Conservation (phyloP, 2,888 invertebrate genomes). For the Coelinius sp. region DNA sequence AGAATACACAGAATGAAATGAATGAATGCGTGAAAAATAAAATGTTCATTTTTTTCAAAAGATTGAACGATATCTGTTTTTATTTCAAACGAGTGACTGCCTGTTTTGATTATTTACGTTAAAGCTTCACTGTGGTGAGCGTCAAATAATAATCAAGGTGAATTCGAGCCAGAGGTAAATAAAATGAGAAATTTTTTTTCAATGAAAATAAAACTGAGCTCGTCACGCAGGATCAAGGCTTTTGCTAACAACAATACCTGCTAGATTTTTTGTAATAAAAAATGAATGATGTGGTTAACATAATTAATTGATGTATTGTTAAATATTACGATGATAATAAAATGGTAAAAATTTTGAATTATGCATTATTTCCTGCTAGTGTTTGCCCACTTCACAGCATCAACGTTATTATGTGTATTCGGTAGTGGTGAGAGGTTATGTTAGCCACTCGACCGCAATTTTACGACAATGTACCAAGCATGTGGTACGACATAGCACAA, state of each 20-base stretch:
- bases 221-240: constrained; percentile 15
- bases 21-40: neutral
- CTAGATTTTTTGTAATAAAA: constrained; percentile 3
- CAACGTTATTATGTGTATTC: neutral
- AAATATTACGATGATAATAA: neutral
- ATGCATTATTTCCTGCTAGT: neutral
- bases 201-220: neutral
- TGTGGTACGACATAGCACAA: neutral
- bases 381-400: neutral
- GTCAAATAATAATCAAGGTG: neutral
- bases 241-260: constrained; percentile 19
- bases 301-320: neutral
- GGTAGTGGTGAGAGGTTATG: constrained; percentile 3
- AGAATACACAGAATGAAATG: neutral
- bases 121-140: neutral
- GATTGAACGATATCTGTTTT: neutral
- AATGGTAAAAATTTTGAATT: neutral
- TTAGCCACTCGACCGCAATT: neutral
- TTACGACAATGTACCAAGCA: constrained; percentile 11
- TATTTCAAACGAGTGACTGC: neutral
- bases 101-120: neutral
- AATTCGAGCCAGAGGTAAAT: constrained; percentile 3
- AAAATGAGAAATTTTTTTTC: neutral
- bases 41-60: neutral
- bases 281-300: neutral